Percentiles rank a stretch among this genome's conserved stretches.
phyloP scores from a whole-genome alignment of 2,113 vertebrate species.

The Brachirus orientalis region DNA sequence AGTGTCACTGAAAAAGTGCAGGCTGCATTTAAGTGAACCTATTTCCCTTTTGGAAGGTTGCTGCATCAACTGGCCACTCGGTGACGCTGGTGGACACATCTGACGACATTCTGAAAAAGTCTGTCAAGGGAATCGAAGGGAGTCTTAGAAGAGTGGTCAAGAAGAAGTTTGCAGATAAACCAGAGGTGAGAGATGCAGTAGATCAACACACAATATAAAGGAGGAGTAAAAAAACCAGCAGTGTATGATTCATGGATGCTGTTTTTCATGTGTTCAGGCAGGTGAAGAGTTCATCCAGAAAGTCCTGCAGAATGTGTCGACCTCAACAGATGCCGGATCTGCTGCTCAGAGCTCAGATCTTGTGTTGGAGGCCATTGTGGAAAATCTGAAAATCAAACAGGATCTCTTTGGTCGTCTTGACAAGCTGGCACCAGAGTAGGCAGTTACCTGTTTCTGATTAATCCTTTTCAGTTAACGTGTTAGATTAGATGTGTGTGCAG shows the following conservation, averaged over 20 bases:
- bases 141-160: slow-evolving; percentile 91
- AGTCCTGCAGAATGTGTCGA: slow-evolving; percentile 85
- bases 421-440: slow-evolving; percentile 92
- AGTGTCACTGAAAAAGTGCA: neutral
- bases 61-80: slow-evolving; percentile 91
- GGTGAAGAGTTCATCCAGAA: slow-evolving; percentile 89
- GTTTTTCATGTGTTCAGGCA: slow-evolving; percentile 77
- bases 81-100: slow-evolving; percentile 95
- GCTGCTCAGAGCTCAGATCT: slow-evolving; percentile 88
- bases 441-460: slow-evolving; percentile 1
- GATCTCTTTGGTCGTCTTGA: slow-evolving; percentile 91
- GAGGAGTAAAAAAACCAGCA: neutral
- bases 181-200: slow-evolving; percentile 81
- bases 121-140: slow-evolving; percentile 88
- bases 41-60: slow-evolving; percentile 79
- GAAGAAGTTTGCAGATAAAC: slow-evolving; percentile 96
- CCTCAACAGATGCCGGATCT: slow-evolving; percentile 84
- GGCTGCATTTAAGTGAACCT: neutral
- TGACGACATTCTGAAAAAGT: slow-evolving; percentile 91
- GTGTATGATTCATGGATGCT: neutral
- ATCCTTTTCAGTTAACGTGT: neutral
- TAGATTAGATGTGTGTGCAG: neutral
- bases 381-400: slow-evolving; percentile 91
- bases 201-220: neutral
- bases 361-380: slow-evolving; percentile 95